Base-by-base conservation (phyloP, 2,113 vertebrate species). In the Psettodes erumei region DNA sequence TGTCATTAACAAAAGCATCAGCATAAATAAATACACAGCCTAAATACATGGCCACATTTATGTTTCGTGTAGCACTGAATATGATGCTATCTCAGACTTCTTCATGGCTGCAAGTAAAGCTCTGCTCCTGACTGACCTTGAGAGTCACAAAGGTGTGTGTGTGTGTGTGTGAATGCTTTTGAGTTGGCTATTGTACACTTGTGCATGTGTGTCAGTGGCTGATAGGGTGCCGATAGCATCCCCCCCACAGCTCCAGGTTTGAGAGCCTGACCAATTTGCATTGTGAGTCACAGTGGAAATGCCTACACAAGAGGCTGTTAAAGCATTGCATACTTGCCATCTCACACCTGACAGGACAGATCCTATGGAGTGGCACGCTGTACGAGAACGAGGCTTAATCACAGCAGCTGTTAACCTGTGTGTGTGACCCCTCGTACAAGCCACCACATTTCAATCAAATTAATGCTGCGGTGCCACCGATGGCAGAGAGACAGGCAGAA, bases 101-200 rank as follows among this genome's bases (percentile, higher is more conserved):
- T 53, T 33, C 37, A 28, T 54, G 60, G 73, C 73, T 79, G 65
- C 27, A 51, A 62, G 51, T 65, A 69, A 79, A 43, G 61, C 40
- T 43, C 45, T 63, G 65, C 37, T 84, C 86, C 21, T 43, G 65
- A 25, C 60, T 89, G 85, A 92, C 83, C 90, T 91, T 91, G 86
- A 85, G 55, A 69, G 33, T 13, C 16, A 79, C 33, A 25, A 40
- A 64, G 60, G 13, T 74, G 45, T 38, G 21, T 30, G 47, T 60
- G 38, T 43, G 60, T 59, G 4, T 28, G 27, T 30, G 35, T 43
- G 53, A 19, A n/a, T 33, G 28, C 5, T 15, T 53, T 53, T 19
- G 28, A 32, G 61, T 73, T 23, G 47, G 59, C 53, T 30, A 61
- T 43, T 67, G 55, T 61, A 47, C 5, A 23, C 64, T 71, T 67